Evolutionary conservation across 2,888 invertebrate species (phyloP).

Genomic region (Xestia xanthographa): DNA sequence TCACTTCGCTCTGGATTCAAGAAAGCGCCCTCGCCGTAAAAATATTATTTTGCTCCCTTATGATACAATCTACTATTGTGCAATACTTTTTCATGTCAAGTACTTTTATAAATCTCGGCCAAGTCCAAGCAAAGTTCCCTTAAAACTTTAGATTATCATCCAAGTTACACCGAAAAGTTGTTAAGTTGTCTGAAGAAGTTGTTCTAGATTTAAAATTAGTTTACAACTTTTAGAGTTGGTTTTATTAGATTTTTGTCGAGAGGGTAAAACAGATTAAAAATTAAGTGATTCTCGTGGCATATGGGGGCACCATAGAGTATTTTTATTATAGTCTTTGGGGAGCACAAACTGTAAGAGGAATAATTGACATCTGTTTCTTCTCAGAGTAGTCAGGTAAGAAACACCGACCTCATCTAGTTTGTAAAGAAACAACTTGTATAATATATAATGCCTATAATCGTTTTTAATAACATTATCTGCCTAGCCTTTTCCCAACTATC

Average conservation of each 20-base stretch:
- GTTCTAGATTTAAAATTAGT: conserved; percentile 36
- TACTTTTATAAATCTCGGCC: background rate
- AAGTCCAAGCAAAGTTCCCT: background rate
- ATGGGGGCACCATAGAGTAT: too few species aligned
- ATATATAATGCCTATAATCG: too few species aligned
- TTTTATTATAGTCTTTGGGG: too few species aligned
- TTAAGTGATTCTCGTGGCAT: background rate
- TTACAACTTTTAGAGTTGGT: conserved; percentile 17
- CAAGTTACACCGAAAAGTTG: conserved; percentile 22
- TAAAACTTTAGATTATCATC: conserved; percentile 16
- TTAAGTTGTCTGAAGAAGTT: conserved; percentile 12
- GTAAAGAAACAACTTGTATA: too few species aligned
- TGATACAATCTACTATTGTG: too few species aligned
- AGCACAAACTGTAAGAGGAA: background rate
- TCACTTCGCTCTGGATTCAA: too few species aligned
- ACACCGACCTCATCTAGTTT: too few species aligned
- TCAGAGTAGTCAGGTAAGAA: too few species aligned
- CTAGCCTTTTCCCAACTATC: too few species aligned
- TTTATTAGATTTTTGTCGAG: conserved; percentile 5
- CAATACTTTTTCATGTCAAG: conserved; percentile 6
- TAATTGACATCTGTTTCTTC: background rate
- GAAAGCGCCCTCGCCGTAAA: too few species aligned
- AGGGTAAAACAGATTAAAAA: background rate
- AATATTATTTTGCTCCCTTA: too few species aligned
- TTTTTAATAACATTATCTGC: too few species aligned